These are phyloP conservation scores for Cirrhinus mrigala DNA, from an alignment of 2,797 vertebrate species.

Conservation along the genomic window DNA sequence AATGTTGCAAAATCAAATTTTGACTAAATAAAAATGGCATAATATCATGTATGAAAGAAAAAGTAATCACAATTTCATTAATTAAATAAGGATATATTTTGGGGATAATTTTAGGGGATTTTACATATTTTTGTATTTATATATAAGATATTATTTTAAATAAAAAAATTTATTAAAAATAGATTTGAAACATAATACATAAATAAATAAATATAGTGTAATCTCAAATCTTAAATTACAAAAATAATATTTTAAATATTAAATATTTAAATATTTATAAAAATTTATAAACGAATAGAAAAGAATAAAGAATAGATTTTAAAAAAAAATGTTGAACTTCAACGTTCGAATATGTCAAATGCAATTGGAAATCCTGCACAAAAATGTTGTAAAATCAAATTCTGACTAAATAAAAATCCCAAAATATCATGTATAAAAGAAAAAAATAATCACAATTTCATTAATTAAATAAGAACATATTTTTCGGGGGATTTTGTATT, in stretches of 20 bases:
- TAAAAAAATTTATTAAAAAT: too few relatives aligned
- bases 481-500: background rate
- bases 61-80: too few relatives aligned
- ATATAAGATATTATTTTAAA: background rate
- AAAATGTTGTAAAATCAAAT: background rate
- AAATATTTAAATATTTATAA: too few relatives aligned
- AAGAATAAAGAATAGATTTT: background rate
- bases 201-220: background rate
- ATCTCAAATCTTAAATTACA: background rate
- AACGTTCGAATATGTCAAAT: background rate
- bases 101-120: background rate
- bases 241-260: too few relatives aligned
- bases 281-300: background rate
- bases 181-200: too few relatives aligned
- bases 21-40: background rate
- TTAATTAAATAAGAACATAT: too few relatives aligned
- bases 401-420: background rate
- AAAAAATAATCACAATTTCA: background rate
- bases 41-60: background rate
- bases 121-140: background rate
- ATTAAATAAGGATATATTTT: too few relatives aligned
- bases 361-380: background rate
- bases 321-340: background rate
- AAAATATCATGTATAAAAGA: background rate
- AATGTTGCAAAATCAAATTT: background rate